Evolutionary conservation across 2,113 vertebrate genomes (phyloP).

Genomic region (Scomber japonicus): DNA sequence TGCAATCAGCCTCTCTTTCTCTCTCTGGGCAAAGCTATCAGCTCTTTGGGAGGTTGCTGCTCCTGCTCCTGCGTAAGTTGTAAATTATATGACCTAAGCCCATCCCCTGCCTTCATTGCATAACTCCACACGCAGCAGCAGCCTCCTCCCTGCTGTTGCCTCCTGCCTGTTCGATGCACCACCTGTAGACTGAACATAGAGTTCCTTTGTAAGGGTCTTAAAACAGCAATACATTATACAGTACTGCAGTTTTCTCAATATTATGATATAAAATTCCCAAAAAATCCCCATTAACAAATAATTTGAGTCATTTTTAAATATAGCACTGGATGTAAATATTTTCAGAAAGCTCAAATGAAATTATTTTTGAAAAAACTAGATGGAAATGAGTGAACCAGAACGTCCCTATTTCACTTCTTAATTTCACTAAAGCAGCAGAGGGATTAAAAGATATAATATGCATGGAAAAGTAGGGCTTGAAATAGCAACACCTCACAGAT

Average conservation of each 20-base stretch:
- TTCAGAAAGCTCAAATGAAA: too few species aligned
- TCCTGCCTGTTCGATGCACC: constrained; percentile 15
- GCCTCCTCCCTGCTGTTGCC: constrained; percentile 24
- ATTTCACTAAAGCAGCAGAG: too few species aligned
- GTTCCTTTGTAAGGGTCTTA: not conserved
- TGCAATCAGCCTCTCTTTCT: not conserved
- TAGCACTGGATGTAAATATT: too few species aligned
- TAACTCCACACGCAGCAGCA: constrained; percentile 35
- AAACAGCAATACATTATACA: not conserved
- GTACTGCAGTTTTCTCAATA: not conserved
- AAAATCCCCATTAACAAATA: too few species aligned
- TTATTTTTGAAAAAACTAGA: too few species aligned
- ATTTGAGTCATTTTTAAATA: too few species aligned
- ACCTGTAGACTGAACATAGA: constrained; percentile 16
- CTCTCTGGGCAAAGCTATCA: constrained; percentile 38
- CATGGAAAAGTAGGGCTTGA: too few species aligned
- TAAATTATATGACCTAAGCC: constrained; percentile 56
- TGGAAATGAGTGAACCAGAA: too few species aligned
- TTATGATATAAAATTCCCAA: not conserved
- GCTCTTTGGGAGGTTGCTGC: constrained; percentile 43
- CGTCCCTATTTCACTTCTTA: too few species aligned
- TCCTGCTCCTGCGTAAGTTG: constrained; percentile 37
- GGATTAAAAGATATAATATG: too few species aligned
- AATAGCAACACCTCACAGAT: too few species aligned
- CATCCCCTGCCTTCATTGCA: constrained; percentile 38